Evolutionary conservation across 2,888 invertebrate genomes (phyloP).

Genomic region (Idaea biselata): DNA sequence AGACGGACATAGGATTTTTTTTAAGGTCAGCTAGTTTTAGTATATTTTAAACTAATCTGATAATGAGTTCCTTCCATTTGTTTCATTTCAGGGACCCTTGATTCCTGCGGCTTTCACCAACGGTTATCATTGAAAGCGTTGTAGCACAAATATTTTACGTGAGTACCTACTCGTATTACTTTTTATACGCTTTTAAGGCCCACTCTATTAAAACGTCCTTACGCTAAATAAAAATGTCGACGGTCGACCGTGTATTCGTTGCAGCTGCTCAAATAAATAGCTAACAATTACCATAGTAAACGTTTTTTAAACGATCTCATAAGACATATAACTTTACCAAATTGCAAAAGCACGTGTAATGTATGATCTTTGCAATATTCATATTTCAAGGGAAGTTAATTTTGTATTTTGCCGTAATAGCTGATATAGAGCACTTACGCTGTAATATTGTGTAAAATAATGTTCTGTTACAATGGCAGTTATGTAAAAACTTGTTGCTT

Average conservation of each 20-base stretch:
- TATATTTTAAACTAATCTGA: conserved; percentile 7
- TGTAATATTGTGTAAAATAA: neutral
- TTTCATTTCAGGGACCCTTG: conserved; percentile 92
- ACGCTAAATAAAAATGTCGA: conserved; percentile 54
- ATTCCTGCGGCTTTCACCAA: conserved; percentile 99
- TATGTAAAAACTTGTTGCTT: neutral
- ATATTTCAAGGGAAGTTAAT: neutral
- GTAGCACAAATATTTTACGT: conserved; percentile 79
- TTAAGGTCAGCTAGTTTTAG: too few relatives aligned
- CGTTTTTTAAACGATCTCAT: conserved; percentile 49
- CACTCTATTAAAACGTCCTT: conserved; percentile 66
- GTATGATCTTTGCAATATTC: neutral
- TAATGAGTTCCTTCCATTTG: conserved; percentile 30
- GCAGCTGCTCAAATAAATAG: conserved; percentile 49
- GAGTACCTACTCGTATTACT: conserved; percentile 55
- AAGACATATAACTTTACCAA: conserved; percentile 31
- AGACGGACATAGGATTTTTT: too few relatives aligned
- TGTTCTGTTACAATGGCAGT: neutral
- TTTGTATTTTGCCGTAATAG: conserved; percentile 1
- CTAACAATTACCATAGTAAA: conserved; percentile 48
- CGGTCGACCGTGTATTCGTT: conserved; percentile 42
- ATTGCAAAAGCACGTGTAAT: conserved; percentile 15
- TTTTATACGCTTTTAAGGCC: conserved; percentile 49
- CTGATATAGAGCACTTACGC: neutral
- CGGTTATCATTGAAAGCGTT: conserved; percentile 95